Evolutionary conservation across 2,797 vertebrate species (phyloP).

Genomic region (Coregonus ussuriensis): DNA sequence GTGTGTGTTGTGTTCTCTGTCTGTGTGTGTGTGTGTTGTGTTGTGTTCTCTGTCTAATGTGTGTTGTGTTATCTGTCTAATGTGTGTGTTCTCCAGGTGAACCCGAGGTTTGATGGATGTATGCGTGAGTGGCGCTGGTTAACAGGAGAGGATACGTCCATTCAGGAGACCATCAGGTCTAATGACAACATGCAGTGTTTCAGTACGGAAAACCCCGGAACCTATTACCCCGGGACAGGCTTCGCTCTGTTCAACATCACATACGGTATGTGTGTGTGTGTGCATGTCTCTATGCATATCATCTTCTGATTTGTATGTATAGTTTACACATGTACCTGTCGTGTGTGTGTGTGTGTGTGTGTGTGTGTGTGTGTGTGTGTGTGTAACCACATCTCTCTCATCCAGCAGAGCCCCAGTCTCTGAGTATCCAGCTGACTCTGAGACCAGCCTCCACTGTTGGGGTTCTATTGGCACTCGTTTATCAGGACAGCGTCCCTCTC

Average conservation of each 20-base stretch:
- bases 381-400: constrained; percentile 12
- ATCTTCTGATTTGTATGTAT: no score
- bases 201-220: constrained; percentile 79
- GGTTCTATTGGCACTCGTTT: constrained; percentile 87
- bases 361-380: neutral
- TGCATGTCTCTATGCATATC: neutral
- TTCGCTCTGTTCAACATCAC: constrained; percentile 87
- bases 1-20: neutral
- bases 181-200: constrained; percentile 96
- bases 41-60: neutral
- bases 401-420: constrained; percentile 74
- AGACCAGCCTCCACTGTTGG: constrained; percentile 85
- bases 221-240: constrained; percentile 87
- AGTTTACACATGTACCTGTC: neutral
- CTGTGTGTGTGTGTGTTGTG: neutral
- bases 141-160: constrained; percentile 87
- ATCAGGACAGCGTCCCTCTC: constrained; percentile 81
- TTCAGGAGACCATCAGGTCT: constrained; percentile 86
- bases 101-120: constrained; percentile 93
- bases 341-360: constrained; percentile 15
- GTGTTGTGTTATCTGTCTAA: neutral
- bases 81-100: constrained; percentile 76
- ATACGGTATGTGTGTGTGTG: constrained; percentile 71
- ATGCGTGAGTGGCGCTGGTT: constrained; percentile 94
- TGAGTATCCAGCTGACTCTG: constrained; percentile 80